phyloP scores from a whole-genome alignment of 2,888 invertebrate genomes.

The Leucozona laternaria region DNA sequence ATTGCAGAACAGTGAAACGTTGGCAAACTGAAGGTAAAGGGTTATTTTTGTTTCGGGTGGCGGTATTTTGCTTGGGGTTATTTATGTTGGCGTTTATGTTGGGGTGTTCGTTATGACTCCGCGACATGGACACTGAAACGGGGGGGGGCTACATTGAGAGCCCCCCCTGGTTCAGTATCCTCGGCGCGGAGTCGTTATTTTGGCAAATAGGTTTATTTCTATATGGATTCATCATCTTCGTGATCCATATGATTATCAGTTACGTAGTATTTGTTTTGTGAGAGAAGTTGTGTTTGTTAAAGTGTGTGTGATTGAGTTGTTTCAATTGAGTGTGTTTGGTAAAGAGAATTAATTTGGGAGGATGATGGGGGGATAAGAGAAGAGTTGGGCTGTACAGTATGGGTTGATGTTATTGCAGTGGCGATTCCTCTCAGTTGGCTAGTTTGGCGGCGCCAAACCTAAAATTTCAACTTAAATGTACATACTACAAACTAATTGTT shows the following conservation, averaged over 20 bases:
- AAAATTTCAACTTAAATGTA: too few relatives aligned
- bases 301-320: not conserved
- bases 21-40: not conserved
- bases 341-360: too few relatives aligned
- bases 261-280: constrained; percentile 1
- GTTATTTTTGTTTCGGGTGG: not conserved
- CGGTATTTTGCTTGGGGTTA: not conserved
- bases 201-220: not conserved
- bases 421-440: too few relatives aligned
- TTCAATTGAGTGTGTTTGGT: not conserved
- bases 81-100: not conserved
- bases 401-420: too few relatives aligned
- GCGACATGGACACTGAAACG: constrained; percentile 11
- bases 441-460: too few relatives aligned
- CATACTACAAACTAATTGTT: too few relatives aligned
- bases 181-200: constrained; percentile 12
- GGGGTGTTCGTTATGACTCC: constrained; percentile 31
- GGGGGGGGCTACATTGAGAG: not conserved
- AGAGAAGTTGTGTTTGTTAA: constrained; percentile 12
- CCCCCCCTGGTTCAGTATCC: constrained; percentile 7
- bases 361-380: too few relatives aligned
- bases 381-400: too few relatives aligned
- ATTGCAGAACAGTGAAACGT: constrained; percentile 30
- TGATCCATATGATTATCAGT: not conserved
- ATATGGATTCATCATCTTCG: constrained; percentile 20